Percentiles rank a stretch among this genome's conserved stretches.
Conservation (phyloP, 2,888 invertebrate species). For the Lepidocyrtoides sp. region DNA sequence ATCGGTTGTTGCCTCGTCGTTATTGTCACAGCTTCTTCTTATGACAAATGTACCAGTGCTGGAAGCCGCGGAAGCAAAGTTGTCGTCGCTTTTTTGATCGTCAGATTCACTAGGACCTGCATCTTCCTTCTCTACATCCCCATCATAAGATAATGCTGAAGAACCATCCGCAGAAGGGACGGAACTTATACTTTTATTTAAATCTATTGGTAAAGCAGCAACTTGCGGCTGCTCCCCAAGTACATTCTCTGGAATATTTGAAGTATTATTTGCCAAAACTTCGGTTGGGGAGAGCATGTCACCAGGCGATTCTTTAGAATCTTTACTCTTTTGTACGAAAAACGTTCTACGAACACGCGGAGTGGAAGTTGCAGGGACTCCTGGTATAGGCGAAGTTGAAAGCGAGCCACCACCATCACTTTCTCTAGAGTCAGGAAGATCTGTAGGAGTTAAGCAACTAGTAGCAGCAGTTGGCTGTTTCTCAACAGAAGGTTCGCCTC, state of each 20-base stretch:
- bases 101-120: constrained; percentile 34
- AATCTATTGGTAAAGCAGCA: not conserved
- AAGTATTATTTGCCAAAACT: not conserved
- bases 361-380: constrained; percentile 51
- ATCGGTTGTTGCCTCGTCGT: not conserved
- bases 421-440: not conserved
- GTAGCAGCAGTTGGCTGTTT: not conserved
- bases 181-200: constrained; percentile 19
- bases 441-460: not conserved
- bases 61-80: constrained; percentile 74
- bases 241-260: constrained; percentile 33
- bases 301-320: not conserved
- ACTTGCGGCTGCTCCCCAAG: constrained; percentile 45
- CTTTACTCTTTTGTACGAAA: not conserved
- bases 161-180: constrained; percentile 6
- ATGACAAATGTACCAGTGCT: constrained; percentile 80
- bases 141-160: constrained; percentile 44
- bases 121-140: constrained; percentile 50
- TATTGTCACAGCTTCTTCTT: constrained; percentile 22
- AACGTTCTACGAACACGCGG: constrained; percentile 8
- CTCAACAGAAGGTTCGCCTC: not conserved
- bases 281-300: not conserved
- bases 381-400: constrained; percentile 11
- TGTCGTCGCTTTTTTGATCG: constrained; percentile 43
- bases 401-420: constrained; percentile 20